Conservation (phyloP, 2,797 vertebrate species). For the Melanotaenia pygmaea region DNA sequence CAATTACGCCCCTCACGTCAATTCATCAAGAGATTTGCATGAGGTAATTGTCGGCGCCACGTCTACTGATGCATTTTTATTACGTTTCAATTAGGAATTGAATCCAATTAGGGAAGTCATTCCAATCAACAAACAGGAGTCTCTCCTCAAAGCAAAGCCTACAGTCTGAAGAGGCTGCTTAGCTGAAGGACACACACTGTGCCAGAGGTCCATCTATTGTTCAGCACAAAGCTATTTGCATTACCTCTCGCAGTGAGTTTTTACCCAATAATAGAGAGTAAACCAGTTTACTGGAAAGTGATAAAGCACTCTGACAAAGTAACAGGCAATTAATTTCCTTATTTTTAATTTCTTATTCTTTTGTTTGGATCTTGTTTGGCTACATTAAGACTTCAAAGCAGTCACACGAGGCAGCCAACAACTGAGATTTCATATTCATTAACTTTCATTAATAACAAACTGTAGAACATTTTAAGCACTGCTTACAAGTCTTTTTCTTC, state of each 20-base stretch:
- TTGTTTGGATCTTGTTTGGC: slow-evolving; percentile 52
- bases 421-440: slow-evolving; percentile 54
- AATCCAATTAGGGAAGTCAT: slow-evolving; percentile 83
- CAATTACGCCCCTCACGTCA: slow-evolving; percentile 80
- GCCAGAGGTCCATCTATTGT: slow-evolving; percentile 47
- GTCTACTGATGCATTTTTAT: slow-evolving; percentile 85
- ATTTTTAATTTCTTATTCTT: slow-evolving; percentile 17
- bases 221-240: slow-evolving; percentile 30
- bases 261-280: slow-evolving; percentile 4
- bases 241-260: slow-evolving; percentile 19
- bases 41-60: slow-evolving; percentile 81
- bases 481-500: slow-evolving; percentile 12
- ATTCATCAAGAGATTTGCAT: slow-evolving; percentile 85
- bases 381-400: slow-evolving; percentile 56
- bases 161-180: slow-evolving; percentile 49
- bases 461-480: slow-evolving; percentile 24
- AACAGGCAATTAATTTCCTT: slow-evolving; percentile 46
- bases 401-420: slow-evolving; percentile 46
- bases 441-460: slow-evolving; percentile 42
- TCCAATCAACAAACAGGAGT: slow-evolving; percentile 76
- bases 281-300: slow-evolving; percentile 17
- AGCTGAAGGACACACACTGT: slow-evolving; percentile 59
- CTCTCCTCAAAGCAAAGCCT: slow-evolving; percentile 59
- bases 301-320: slow-evolving; percentile 21
- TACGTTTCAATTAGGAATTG: slow-evolving; percentile 84